Base-by-base conservation (phyloP, 1,140 invertebrate genomes). In the Berghia stephanieae region DNA sequence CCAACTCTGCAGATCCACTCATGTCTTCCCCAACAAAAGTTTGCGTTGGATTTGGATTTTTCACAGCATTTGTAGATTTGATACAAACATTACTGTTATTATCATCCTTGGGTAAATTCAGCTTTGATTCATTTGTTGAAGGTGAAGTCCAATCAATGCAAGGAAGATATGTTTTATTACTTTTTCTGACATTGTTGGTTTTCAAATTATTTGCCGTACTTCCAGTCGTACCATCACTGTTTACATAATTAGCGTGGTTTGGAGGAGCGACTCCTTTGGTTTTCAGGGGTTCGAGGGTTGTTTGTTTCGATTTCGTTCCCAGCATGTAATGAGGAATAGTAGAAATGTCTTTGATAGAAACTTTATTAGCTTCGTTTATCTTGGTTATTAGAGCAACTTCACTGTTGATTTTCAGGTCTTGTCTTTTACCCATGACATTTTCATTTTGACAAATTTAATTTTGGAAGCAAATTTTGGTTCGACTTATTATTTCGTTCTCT, bases 261-360 rank as follows among this genome's bases (percentile, higher is more conserved):
- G n/a, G n/a, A n/a, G n/a, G n/a, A n/a, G n/a, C n/a, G n/a, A n/a
- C n/a, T n/a, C n/a, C n/a, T n/a, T n/a, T n/a, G n/a, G n/a, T 79
- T 38, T 75, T 81, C 43, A 85, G 76, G 6, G 82, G 82, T 44
- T 81, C 80, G 57, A 70, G 75, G 18, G 70, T 73, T 27, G 63
- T 66, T 38, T 78, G 43, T 71, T 73, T 79, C 34, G 78, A 79
- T 75, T 82, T 84, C 34, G 82, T 85, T 44, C 81, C 78, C 16
- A 78, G 70, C 83, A 85, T 85, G 81, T 81, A 86, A 82, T 84
- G 79, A 18, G 86, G 83, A 18, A 84, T 34, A 46, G 79, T 81
- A 44, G 31, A 46, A 49, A 38, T 55, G n/a, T 75, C 34, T 52
- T 49, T 43, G 21, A 66, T 78, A 21, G 76, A 74, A 77, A 79